Conservation (phyloP, 2,888 invertebrate species). For the Syritta pipiens region DNA sequence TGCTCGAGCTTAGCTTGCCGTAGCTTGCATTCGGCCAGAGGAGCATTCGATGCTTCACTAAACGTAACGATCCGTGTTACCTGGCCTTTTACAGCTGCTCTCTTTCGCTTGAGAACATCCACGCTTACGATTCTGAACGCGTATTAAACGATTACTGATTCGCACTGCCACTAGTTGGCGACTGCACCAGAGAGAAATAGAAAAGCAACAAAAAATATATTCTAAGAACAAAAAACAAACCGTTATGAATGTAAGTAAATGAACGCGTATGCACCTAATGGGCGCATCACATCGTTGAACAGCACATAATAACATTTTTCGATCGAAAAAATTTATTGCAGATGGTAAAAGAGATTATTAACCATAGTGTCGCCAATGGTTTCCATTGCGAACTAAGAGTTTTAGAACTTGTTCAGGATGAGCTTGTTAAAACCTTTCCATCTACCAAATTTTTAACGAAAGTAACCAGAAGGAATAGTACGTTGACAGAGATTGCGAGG, state of each 20-base stretch:
- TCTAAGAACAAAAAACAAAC: too few species aligned
- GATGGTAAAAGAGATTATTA: slow-evolving; percentile 1
- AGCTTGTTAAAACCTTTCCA: slow-evolving; percentile 2
- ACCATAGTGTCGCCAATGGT: slow-evolving; percentile 9
- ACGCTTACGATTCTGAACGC: too few species aligned
- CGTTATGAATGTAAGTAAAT: too few species aligned
- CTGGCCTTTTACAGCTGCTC: not conserved
- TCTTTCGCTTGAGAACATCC: not conserved
- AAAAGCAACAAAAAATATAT: too few species aligned
- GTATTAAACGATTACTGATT: too few species aligned
- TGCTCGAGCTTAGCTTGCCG: not conserved
- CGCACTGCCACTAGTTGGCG: too few species aligned
- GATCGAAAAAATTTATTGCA: slow-evolving; percentile 5
- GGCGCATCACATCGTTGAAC: too few species aligned
- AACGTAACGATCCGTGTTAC: not conserved
- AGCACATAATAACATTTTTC: slow-evolving; percentile 6
- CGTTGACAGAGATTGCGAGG: slow-evolving; percentile 32
- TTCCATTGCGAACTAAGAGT: not conserved
- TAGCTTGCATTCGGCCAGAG: not conserved
- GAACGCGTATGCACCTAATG: too few species aligned
- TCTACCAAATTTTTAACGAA: slow-evolving; percentile 31
- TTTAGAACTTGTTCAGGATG: slow-evolving; percentile 7
- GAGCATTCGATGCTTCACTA: not conserved
- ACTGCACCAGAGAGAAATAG: too few species aligned
- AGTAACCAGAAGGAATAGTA: slow-evolving; percentile 24